These are phyloP conservation scores for Mylabris phalerata DNA, from an alignment of 1,140 invertebrate genomes.

Conservation along the genomic window DNA sequence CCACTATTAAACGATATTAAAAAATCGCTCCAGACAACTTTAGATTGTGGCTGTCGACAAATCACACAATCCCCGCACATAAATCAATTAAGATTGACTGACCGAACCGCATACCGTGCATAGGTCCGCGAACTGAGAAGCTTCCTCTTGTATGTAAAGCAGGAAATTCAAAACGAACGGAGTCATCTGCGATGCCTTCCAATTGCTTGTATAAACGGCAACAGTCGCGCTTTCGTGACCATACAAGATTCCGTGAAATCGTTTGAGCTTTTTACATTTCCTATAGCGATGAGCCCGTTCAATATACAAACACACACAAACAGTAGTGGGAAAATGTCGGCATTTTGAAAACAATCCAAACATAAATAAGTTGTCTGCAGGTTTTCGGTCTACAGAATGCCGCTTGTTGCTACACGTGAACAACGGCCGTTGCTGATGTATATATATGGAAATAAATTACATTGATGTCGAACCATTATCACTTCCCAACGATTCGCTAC, in stretches of 20 bases:
- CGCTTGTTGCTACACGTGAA: slow-evolving; percentile 34
- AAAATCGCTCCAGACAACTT: neutral
- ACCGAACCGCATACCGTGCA: neutral
- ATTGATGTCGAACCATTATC: slow-evolving; percentile 6
- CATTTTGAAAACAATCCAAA: slow-evolving; percentile 44
- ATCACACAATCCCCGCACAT: slow-evolving; percentile 36
- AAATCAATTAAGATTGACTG: slow-evolving; percentile 34
- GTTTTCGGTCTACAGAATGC: slow-evolving; percentile 35
- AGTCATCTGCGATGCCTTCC: neutral
- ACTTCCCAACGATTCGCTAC: neutral
- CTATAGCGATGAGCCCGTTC: slow-evolving; percentile 29
- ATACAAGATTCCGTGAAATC: slow-evolving; percentile 39
- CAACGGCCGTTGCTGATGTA: slow-evolving; percentile 15
- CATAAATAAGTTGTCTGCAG: slow-evolving; percentile 44
- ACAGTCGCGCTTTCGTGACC: slow-evolving; percentile 33
- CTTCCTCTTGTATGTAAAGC: slow-evolving; percentile 33
- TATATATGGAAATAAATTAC: slow-evolving; percentile 30
- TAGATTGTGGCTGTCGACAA: slow-evolving; percentile 29
- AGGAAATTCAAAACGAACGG: slow-evolving; percentile 16
- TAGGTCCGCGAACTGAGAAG: slow-evolving; percentile 2
- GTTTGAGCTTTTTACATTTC: slow-evolving; percentile 35
- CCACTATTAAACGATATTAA: slow-evolving; percentile 9
- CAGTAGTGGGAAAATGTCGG: slow-evolving; percentile 39
- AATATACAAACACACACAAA: slow-evolving; percentile 10
- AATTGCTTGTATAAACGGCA: neutral